Percentiles rank a stretch among this genome's conserved stretches.
Evolutionary conservation across 2,113 vertebrate species (phyloP).

Genomic region (Solea solea): DNA sequence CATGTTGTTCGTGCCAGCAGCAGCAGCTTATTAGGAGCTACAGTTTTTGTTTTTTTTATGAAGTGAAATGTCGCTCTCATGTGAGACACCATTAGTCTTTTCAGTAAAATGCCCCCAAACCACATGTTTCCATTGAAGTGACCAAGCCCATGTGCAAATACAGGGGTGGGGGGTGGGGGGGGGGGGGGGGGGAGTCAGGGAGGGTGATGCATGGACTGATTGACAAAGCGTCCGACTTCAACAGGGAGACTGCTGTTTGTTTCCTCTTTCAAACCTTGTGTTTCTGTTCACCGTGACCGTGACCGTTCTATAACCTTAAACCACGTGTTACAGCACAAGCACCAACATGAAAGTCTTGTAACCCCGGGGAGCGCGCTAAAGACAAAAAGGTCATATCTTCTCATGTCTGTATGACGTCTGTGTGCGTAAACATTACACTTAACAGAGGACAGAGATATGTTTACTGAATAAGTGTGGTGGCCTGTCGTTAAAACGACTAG

Average conservation of each 20-base stretch:
- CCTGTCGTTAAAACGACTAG: too few species aligned
- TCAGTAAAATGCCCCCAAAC: background rate
- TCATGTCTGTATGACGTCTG: too few species aligned
- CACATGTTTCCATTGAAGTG: background rate
- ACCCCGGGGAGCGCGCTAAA: background rate
- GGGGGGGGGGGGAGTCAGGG: too few species aligned
- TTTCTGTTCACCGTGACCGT: background rate
- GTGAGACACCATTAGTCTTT: background rate
- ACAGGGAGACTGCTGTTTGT: background rate
- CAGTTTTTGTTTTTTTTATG: background rate
- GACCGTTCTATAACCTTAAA: background rate
- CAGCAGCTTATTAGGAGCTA: background rate
- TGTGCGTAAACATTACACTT: too few species aligned
- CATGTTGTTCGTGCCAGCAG: background rate
- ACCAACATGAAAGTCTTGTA: background rate
- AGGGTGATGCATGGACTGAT: background rate
- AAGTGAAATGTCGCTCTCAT: background rate
- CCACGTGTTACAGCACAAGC: background rate
- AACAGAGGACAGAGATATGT: too few species aligned
- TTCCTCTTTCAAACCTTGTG: background rate
- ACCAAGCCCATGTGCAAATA: background rate
- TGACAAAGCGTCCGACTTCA: background rate
- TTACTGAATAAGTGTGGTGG: too few species aligned
- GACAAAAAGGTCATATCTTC: too few species aligned
- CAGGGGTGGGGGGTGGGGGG: too few species aligned